Evolutionary conservation across 2,888 invertebrate species (phyloP).

Genomic region (Physocephala rufipes): DNA sequence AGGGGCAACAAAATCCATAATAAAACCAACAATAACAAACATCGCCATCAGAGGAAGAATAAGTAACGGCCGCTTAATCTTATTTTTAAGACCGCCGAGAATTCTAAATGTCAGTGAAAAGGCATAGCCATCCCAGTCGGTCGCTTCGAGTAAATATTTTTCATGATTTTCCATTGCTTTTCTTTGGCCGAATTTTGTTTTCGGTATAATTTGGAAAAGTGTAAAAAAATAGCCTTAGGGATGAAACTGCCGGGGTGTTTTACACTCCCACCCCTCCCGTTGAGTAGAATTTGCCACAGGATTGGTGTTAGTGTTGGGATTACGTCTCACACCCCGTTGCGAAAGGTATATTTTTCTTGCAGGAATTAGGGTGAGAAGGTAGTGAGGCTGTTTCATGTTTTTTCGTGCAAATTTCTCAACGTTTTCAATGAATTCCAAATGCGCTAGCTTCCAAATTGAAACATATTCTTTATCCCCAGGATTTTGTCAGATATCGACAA

Average conservation of each 20-base stretch:
- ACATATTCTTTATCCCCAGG: slow-evolving; percentile 51
- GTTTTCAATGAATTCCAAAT: slow-evolving; percentile 29
- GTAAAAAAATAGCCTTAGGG: background rate
- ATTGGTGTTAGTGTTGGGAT: slow-evolving; percentile 19
- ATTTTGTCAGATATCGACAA: slow-evolving; percentile 23
- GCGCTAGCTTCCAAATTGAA: slow-evolving; percentile 47
- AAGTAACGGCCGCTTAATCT: slow-evolving; percentile 45
- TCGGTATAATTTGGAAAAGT: background rate
- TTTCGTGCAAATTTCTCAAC: background rate
- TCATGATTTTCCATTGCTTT: background rate
- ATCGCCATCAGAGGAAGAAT: background rate
- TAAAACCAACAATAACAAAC: background rate
- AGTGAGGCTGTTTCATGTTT: background rate
- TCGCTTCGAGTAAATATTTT: slow-evolving; percentile 29
- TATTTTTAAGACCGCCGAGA: slow-evolving; percentile 49
- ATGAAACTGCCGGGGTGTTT: slow-evolving; percentile 11
- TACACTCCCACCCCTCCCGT: background rate
- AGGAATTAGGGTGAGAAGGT: background rate
- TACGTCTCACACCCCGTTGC: slow-evolving; percentile 15
- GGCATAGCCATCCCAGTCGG: background rate
- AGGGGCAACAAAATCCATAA: slow-evolving; percentile 10
- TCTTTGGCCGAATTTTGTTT: background rate
- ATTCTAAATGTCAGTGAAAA: slow-evolving; percentile 37
- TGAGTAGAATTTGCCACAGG: slow-evolving; percentile 25
- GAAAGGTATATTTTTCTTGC: background rate